A percentile compares a stretch with the other conserved stretches of the same genome.
Evolutionary conservation across 2,797 vertebrate species (phyloP).

Genomic region (Sus cebifrons): DNA sequence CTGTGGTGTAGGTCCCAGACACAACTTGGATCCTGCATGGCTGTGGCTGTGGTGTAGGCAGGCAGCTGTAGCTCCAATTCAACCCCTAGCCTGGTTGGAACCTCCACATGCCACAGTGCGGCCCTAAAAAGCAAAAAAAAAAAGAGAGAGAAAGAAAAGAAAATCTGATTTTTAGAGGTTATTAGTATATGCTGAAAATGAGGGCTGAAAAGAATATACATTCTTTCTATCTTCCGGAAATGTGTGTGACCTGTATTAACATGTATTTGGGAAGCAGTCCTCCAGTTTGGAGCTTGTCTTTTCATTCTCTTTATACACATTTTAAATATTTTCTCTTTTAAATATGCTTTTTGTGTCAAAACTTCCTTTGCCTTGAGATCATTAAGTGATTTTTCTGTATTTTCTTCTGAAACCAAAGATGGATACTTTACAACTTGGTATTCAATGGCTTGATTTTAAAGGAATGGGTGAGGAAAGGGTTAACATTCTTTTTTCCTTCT

Average conservation of each 20-base stretch:
- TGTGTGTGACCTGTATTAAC: not conserved
- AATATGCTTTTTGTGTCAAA: not conserved
- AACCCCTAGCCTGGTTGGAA: too few relatives aligned
- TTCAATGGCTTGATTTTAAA: not conserved
- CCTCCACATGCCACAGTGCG: too few relatives aligned
- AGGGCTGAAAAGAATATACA: not conserved
- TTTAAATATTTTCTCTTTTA: not conserved
- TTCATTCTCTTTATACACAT: not conserved
- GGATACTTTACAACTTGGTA: not conserved
- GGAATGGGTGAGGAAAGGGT: not conserved
- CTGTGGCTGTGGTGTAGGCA: too few relatives aligned
- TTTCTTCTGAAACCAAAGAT: constrained; percentile 43
- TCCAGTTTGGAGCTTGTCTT: not conserved
- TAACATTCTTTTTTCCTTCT: not conserved
- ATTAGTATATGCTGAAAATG: not conserved
- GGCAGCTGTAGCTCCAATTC: too few relatives aligned
- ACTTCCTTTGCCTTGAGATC: not conserved
- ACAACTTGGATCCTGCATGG: too few relatives aligned
- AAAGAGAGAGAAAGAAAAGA: too few relatives aligned
- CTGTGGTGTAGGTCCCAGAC: too few relatives aligned
- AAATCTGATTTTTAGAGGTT: not conserved
- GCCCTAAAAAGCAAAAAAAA: too few relatives aligned
- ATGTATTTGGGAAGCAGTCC: not conserved
- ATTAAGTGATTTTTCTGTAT: not conserved
- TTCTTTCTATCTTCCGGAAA: not conserved